Conservation (phyloP, 2,797 vertebrate species). For the Cheirogaleus major region DNA sequence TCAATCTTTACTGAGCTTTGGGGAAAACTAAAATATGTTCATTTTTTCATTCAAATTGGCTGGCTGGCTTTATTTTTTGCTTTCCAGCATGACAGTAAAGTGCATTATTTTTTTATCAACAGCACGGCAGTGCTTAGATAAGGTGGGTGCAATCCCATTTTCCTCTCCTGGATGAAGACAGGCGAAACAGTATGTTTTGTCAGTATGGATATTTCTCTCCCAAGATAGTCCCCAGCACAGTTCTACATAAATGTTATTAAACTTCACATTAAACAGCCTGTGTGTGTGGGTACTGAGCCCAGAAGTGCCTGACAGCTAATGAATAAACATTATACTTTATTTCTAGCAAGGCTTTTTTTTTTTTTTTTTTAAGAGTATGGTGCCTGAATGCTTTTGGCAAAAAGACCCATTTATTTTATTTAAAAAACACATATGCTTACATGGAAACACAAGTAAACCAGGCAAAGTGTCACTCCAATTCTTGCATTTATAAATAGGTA, state of each 20-base stretch:
- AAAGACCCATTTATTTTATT: slow-evolving; percentile 62
- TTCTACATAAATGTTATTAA: slow-evolving; percentile 71
- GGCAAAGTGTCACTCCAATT: background rate
- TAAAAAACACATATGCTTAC: slow-evolving; percentile 57
- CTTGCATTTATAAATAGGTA: slow-evolving; percentile 10
- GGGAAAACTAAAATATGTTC: background rate
- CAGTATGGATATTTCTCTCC: slow-evolving; percentile 54
- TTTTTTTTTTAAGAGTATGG: background rate
- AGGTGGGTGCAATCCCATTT: slow-evolving; percentile 62
- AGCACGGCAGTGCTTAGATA: slow-evolving; percentile 63
- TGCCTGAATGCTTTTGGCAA: slow-evolving; percentile 60
- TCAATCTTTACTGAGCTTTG: slow-evolving; percentile 40
- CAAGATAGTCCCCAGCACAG: slow-evolving; percentile 11
- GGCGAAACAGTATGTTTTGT: slow-evolving; percentile 53
- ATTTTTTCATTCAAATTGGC: slow-evolving; percentile 57
- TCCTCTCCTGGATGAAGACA: slow-evolving; percentile 73
- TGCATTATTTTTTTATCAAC: slow-evolving; percentile 54
- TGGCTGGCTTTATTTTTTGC: slow-evolving; percentile 29
- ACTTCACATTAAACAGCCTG: slow-evolving; percentile 69
- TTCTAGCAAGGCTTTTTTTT: slow-evolving; percentile 44
- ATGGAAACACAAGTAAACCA: slow-evolving; percentile 48
- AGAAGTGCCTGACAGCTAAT: slow-evolving; percentile 68
- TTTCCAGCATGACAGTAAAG: slow-evolving; percentile 50
- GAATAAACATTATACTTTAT: slow-evolving; percentile 46
- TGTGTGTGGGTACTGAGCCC: slow-evolving; percentile 39